phyloP scores from a whole-genome alignment of 2,797 vertebrate species.

The Melanotaenia trifasciata region DNA sequence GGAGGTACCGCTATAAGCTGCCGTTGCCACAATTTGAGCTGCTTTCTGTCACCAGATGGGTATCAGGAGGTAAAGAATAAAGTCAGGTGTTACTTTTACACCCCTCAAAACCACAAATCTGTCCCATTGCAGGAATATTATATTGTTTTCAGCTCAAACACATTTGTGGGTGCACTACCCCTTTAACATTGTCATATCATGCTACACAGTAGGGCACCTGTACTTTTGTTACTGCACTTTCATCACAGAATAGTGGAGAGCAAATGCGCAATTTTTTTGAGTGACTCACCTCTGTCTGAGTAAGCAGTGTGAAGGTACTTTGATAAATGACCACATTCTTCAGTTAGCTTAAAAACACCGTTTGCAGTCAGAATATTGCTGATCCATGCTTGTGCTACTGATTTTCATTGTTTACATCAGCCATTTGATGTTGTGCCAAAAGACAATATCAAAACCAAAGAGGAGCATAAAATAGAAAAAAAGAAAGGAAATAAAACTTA shows the following conservation, averaged over 20 bases:
- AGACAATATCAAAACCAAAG: slow-evolving; percentile 26
- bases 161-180: too few species aligned
- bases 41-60: too few species aligned
- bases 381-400: slow-evolving; percentile 81
- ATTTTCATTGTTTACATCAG: slow-evolving; percentile 82
- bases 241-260: slow-evolving; percentile 6
- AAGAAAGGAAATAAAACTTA: slow-evolving; percentile 12
- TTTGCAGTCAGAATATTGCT: slow-evolving; percentile 79
- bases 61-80: too few species aligned
- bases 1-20: too few species aligned
- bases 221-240: slow-evolving; percentile 8
- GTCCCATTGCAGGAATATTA: too few species aligned
- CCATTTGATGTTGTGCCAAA: slow-evolving; percentile 81
- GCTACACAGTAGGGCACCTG: too few species aligned
- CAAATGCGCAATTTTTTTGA: slow-evolving; percentile 7
- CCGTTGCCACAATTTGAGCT: too few species aligned
- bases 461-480: slow-evolving; percentile 36
- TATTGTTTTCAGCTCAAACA: too few species aligned
- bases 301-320: slow-evolving; percentile 35
- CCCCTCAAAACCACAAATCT: too few species aligned
- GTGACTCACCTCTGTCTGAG: slow-evolving; percentile 13
- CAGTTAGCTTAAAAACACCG: slow-evolving; percentile 53
- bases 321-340: slow-evolving; percentile 33
- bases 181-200: slow-evolving; percentile 29
- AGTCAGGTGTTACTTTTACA: too few species aligned